Evolutionary conservation across 2,888 invertebrate genomes (phyloP), one percentile per base, ranked within the genome.

Genomic region (Drosophila percnosoma): DNA sequence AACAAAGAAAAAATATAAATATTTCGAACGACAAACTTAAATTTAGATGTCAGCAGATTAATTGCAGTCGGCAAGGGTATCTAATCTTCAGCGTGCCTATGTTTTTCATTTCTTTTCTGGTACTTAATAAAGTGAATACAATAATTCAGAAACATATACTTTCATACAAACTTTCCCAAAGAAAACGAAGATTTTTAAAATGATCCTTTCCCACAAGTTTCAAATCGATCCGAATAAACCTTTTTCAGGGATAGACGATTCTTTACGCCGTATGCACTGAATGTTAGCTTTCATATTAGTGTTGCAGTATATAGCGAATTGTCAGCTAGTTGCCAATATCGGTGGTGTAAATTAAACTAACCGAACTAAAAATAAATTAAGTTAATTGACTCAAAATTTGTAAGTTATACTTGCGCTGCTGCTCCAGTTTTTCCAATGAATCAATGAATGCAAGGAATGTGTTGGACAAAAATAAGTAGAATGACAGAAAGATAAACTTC

Each of bases 201-300:
- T 2, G 7, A 13, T 21, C 4, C 0, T 4, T 38, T 18, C 8
- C 38, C 18, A 18, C 18, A 38, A 38, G 0, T 8, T 38, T 7
- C 0, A 38, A 18, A 5, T 34, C 0, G 5, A 34, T 13, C 5
- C 11, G 13, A 5, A 13, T 34, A 34, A 4, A 1, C 1, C 1
- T 13, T 13, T 34, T 34, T 34, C 13, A 4, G 34, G 0, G 0
- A 31, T 31, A 31, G 2, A 33, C 10, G 0, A 33, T 10, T 33
- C 10, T 10, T 0, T 0, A 15, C 7, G 36, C 7, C 38, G 2
- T 38, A 38, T 18, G 18, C 2, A 8, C 18, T 18, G 18, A 38
- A 18, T 38, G 18, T 38, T 8, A 4, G 8, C 1, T 7, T 18
- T 18, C 18, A 18, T 38, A 18, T 38, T 38, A 36, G 4, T 15